Evolutionary conservation across 2,888 invertebrate species (phyloP).

Genomic region (Sarcophaga variegata): DNA sequence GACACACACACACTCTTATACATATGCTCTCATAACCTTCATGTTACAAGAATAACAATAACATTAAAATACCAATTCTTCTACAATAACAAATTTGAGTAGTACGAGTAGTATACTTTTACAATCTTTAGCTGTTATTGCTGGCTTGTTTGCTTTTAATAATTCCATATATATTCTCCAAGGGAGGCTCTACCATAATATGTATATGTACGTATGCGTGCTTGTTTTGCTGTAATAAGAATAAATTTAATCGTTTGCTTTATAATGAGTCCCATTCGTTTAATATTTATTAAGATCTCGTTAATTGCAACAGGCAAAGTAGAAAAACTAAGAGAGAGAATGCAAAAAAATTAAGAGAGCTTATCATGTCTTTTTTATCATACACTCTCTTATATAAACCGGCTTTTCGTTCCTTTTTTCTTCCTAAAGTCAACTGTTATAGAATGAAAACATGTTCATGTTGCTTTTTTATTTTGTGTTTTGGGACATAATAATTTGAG

Average conservation of each 20-base stretch:
- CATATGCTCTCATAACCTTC: too few relatives aligned
- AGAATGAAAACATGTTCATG: conserved; percentile 55
- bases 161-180: too few relatives aligned
- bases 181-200: too few relatives aligned
- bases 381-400: conserved; percentile 53
- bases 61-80: too few relatives aligned
- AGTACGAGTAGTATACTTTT: too few relatives aligned
- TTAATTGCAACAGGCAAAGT: conserved; percentile 40
- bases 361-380: conserved; percentile 2
- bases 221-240: conserved; percentile 20
- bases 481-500: conserved; percentile 14
- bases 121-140: too few relatives aligned
- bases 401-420: conserved; percentile 47
- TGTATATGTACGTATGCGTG: background rate
- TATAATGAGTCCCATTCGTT: conserved; percentile 62
- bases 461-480: background rate
- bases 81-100: too few relatives aligned
- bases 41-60: too few relatives aligned
- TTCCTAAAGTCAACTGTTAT: background rate
- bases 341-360: background rate
- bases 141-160: too few relatives aligned
- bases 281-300: conserved; percentile 52
- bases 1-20: too few relatives aligned
- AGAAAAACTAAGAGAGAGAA: background rate
- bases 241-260: conserved; percentile 58